Percentiles rank a stretch among this genome's conserved stretches.
These are phyloP conservation scores for Exocentrus adspersus DNA, from an alignment of 2,888 invertebrate species.

Conservation along the genomic window DNA sequence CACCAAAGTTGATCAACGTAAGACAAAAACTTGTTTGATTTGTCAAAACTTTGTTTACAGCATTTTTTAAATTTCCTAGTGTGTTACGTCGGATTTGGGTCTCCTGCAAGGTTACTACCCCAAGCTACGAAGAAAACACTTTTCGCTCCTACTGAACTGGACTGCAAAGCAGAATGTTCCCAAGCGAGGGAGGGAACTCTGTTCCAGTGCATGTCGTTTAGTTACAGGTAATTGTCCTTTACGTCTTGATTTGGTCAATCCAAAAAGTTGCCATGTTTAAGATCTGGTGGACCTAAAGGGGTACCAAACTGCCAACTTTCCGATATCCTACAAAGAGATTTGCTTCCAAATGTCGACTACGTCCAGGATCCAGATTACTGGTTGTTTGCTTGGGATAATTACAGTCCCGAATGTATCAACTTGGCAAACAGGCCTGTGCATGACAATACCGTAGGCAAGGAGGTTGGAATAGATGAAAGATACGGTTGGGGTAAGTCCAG, in stretches of 20 bases:
- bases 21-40: conserved; percentile 25
- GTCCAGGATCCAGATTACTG: conserved; percentile 74
- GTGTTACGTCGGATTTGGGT: conserved; percentile 82
- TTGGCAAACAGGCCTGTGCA: conserved; percentile 46
- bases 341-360: conserved; percentile 79
- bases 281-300: conserved; percentile 46
- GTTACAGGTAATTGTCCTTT: conserved; percentile 68
- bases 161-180: conserved; percentile 78
- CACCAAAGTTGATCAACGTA: conserved; percentile 56
- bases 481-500: conserved; percentile 37
- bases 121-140: conserved; percentile 74
- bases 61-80: conserved; percentile 64
- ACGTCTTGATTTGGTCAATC: too few relatives aligned
- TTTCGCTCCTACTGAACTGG: conserved; percentile 71
- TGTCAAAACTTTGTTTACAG: background rate
- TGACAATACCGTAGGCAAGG: conserved; percentile 35
- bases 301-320: conserved; percentile 79
- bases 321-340: conserved; percentile 80
- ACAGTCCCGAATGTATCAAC: conserved; percentile 74
- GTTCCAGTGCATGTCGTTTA: conserved; percentile 81
- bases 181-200: conserved; percentile 66
- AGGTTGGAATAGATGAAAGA: conserved; percentile 32
- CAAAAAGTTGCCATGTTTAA: conserved; percentile 37
- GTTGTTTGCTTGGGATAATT: conserved; percentile 82
- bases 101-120: conserved; percentile 76